Evolutionary conservation across 1,140 invertebrate species (phyloP).

Genomic region (Episyrphus balteatus): DNA sequence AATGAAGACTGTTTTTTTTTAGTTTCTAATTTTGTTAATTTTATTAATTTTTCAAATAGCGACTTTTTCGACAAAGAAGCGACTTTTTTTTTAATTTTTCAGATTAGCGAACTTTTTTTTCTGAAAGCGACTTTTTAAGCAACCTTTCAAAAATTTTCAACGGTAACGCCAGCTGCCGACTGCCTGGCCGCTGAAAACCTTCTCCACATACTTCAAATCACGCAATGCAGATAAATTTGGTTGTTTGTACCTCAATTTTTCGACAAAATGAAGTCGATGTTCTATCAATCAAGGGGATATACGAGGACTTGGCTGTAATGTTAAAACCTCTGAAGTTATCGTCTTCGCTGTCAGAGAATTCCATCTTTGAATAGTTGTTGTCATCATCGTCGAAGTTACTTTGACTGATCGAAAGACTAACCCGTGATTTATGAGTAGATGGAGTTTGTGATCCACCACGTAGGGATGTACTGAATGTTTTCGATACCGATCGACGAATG

Average conservation of each 20-base stretch:
- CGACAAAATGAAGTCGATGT: slow-evolving; percentile 9
- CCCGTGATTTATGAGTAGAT: slow-evolving; percentile 12
- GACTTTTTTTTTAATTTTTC: too few relatives aligned
- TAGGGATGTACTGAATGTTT: slow-evolving; percentile 18
- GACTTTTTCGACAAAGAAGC: too few relatives aligned
- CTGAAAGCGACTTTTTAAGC: too few relatives aligned
- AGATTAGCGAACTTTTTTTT: too few relatives aligned
- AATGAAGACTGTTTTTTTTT: too few relatives aligned
- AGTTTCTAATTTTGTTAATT: too few relatives aligned
- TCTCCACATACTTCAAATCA: slow-evolving; percentile 16
- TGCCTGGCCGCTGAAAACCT: slow-evolving; percentile 29
- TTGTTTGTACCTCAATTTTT: slow-evolving; percentile 12
- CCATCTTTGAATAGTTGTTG: slow-evolving; percentile 26
- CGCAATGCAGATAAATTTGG: slow-evolving; percentile 17
- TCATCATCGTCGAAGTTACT: slow-evolving; percentile 26
- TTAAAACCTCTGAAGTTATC: slow-evolving; percentile 24
- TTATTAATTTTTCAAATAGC: too few relatives aligned
- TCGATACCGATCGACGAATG: slow-evolving; percentile 25
- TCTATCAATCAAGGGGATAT: background rate
- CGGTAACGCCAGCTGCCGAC: slow-evolving; percentile 22
- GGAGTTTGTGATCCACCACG: slow-evolving; percentile 6
- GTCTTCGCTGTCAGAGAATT: slow-evolving; percentile 39
- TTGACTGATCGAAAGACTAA: slow-evolving; percentile 26
- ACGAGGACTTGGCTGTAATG: slow-evolving; percentile 7
- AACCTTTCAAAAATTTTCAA: too few relatives aligned